Conservation (phyloP, 2,888 invertebrate genomes). For the Agrochola macilenta region DNA sequence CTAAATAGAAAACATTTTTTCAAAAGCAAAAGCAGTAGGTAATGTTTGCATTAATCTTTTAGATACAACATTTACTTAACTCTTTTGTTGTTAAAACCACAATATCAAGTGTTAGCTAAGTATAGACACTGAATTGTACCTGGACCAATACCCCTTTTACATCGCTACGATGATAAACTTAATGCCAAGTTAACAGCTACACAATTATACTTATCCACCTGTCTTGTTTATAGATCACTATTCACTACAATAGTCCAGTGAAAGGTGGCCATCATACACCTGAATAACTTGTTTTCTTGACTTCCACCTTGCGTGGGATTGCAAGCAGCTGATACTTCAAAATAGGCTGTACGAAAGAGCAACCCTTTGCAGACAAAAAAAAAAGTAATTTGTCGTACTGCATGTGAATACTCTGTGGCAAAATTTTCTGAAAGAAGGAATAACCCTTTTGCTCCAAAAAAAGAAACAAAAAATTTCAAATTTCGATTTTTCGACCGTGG, state of each 20-base stretch:
- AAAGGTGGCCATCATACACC: constrained; percentile 52
- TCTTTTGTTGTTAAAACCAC: not conserved
- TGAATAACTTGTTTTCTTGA: constrained; percentile 52
- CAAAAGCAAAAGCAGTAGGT: not conserved
- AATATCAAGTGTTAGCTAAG: not conserved
- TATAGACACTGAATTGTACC: not conserved
- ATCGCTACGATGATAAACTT: not conserved
- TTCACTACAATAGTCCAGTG: constrained; percentile 49
- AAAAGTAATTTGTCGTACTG: constrained; percentile 19
- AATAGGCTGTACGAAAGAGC: constrained; percentile 30
- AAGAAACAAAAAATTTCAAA: constrained; percentile 41
- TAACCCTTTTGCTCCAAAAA: constrained; percentile 34
- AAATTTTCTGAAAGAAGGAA: constrained; percentile 28
- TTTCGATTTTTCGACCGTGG: constrained; percentile 67
- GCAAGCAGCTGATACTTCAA: constrained; percentile 39
- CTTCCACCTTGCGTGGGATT: constrained; percentile 46
- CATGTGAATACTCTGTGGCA: constrained; percentile 20
- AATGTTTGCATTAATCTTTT: not conserved
- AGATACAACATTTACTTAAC: not conserved
- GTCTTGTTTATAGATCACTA: constrained; percentile 38
- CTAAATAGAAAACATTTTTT: no score
- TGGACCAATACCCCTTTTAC: not conserved
- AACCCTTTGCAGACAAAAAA: constrained; percentile 20
- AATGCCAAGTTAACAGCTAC: constrained; percentile 22
- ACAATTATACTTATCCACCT: constrained; percentile 37